Evolutionary conservation across 1,140 invertebrate species (phyloP), one percentile per base, ranked within the genome.

Genomic region (Ylistrum balloti): DNA sequence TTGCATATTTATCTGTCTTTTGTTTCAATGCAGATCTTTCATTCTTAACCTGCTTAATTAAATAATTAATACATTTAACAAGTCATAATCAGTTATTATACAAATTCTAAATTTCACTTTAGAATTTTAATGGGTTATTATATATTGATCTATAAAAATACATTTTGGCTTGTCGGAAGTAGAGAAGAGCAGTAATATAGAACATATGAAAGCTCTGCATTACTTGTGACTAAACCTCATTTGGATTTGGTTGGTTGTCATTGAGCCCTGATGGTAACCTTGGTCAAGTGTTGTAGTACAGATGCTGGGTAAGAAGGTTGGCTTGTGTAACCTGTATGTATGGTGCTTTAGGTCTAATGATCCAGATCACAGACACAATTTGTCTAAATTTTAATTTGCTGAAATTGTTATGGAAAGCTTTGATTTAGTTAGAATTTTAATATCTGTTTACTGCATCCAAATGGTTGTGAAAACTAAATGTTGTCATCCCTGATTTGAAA

Each of bases 171-270:
- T 45, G 17, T 45, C 17, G 1, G 41, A 45, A 45, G 10, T 45
- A 45, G 17, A 45, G 1, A 45, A 45, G 28, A n/a, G 28, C 22
- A 74, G 56, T n/a, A 74, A n/a, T 9, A 9, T 74, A 74, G 22
- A 74, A 5, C 5, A 74, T 74, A 1, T 74, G 22, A 11, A n/a
- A n/a, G 56, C n/a, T 74, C 56, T 28, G n/a, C n/a, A 74, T 74
- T 74, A 28, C 56, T 74, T 74, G 56, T 74, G 22, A 74, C 56
- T 74, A 28, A 74, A 74, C n/a, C 56, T 74, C n/a, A 74, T 74
- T n/a, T 74, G 56, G 56, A 74, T 74, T 74, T 74, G 56, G 56
- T 74, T 74, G 35, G 35, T 38, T 5, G 35, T 38, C 35, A 38
- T 38, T 38, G 45, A 56, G 45, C 20, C 22, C 45, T 17, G 15